phyloP scores from a whole-genome alignment of 2,113 vertebrate genomes.

The Cebus imitator region DNA sequence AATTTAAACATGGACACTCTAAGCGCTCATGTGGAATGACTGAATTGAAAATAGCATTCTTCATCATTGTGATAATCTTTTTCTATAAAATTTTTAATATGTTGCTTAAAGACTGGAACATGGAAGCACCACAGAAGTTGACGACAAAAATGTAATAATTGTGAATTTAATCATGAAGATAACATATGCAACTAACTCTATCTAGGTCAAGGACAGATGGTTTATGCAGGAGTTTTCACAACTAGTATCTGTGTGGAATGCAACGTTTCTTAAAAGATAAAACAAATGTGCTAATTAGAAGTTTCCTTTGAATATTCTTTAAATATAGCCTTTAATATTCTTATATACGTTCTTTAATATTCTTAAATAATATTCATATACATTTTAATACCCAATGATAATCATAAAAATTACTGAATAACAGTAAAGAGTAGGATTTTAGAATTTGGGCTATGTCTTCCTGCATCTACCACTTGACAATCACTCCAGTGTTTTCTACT shows the following conservation, averaged over 20 bases:
- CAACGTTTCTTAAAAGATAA: background rate
- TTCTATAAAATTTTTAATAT: background rate
- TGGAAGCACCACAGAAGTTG: too few species aligned
- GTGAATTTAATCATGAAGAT: background rate
- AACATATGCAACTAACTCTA: background rate
- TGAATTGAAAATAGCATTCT: background rate
- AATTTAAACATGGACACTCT: background rate
- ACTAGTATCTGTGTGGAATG: background rate
- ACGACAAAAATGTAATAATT: too few species aligned
- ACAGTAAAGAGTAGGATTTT: background rate
- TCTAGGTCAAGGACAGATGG: background rate
- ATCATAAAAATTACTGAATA: background rate
- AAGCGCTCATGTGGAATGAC: background rate
- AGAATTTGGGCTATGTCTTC: background rate
- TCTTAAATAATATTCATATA: background rate
- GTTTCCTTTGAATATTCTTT: background rate
- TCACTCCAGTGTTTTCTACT: background rate
- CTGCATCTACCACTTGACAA: background rate
- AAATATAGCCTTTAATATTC: background rate
- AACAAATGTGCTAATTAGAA: background rate
- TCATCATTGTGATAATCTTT: background rate
- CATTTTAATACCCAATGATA: background rate
- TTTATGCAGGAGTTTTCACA: background rate
- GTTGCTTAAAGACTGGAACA: too few species aligned
- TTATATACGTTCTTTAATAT: background rate